These are phyloP conservation scores for Habroteleia sp. DNA, from an alignment of 2,888 invertebrate species.

Conservation along the genomic window DNA sequence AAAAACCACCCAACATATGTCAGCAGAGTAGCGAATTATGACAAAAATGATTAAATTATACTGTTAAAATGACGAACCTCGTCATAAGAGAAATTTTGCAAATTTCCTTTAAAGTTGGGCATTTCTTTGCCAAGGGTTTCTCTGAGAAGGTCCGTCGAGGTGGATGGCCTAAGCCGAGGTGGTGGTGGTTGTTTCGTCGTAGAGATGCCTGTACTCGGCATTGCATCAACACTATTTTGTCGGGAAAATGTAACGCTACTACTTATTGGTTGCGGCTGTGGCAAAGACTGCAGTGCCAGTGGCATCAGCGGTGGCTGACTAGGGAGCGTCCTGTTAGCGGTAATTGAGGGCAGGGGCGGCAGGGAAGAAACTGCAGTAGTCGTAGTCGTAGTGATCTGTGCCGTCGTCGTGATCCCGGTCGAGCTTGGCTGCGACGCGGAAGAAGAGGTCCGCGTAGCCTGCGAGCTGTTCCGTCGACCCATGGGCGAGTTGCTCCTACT, in stretches of 20 bases:
- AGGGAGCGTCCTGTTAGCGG: slow-evolving; percentile 40
- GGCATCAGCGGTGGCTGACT: slow-evolving; percentile 38
- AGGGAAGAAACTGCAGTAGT: slow-evolving; percentile 72
- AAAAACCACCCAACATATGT: too few species aligned
- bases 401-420: slow-evolving; percentile 71
- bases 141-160: slow-evolving; percentile 74
- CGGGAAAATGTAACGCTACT: slow-evolving; percentile 51
- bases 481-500: slow-evolving; percentile 79
- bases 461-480: slow-evolving; percentile 74
- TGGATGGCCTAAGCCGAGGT: slow-evolving; percentile 74
- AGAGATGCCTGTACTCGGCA: slow-evolving; percentile 1
- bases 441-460: slow-evolving; percentile 79
- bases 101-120: slow-evolving; percentile 79
- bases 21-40: too few species aligned
- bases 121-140: slow-evolving; percentile 78
- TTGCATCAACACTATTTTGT: slow-evolving; percentile 32
- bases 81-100: slow-evolving; percentile 78
- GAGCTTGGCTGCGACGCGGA: slow-evolving; percentile 73
- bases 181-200: slow-evolving; percentile 73
- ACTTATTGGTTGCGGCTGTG: slow-evolving; percentile 12
- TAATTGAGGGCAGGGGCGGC: slow-evolving; percentile 70
- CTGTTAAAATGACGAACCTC: slow-evolving; percentile 77
- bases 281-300: neutral
- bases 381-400: slow-evolving; percentile 66
- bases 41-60: too few species aligned